phyloP scores from a whole-genome alignment of 2,888 invertebrate genomes.

The Cerastoderma edule region DNA sequence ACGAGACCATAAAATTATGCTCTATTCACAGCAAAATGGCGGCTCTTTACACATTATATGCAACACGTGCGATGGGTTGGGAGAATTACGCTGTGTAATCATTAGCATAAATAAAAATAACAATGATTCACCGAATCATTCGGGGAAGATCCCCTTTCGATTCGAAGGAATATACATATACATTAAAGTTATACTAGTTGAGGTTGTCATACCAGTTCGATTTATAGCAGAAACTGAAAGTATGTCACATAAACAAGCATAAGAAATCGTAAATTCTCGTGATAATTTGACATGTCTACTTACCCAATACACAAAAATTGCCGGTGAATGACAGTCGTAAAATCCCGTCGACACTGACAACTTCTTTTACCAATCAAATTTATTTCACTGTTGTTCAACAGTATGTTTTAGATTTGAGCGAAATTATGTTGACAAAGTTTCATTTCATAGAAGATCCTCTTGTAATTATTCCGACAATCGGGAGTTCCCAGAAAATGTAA shows the following conservation, averaged over 20 bases:
- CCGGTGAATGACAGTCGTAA: conserved; percentile 51
- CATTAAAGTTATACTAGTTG: too few species aligned
- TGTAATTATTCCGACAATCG: conserved; percentile 6
- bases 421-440: too few species aligned
- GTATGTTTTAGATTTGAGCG: too few species aligned
- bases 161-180: too few species aligned
- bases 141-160: not conserved
- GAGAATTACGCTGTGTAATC: conserved; percentile 52
- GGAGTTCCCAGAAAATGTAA: conserved; percentile 53
- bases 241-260: conserved; percentile 21
- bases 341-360: conserved; percentile 8
- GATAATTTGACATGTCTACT: conserved; percentile 34
- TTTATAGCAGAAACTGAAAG: conserved; percentile 7
- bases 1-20: conserved; percentile 49
- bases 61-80: conserved; percentile 61
- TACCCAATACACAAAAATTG: conserved; percentile 55
- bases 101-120: conserved; percentile 29
- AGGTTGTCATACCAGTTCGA: too few species aligned
- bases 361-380: too few species aligned
- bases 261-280: conserved; percentile 11
- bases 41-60: conserved; percentile 42
- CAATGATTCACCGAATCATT: not conserved
- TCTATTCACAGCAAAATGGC: conserved; percentile 55
- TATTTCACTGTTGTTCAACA: too few species aligned
- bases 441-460: too few species aligned